These are phyloP conservation scores for Sapayoa aenigma DNA, from an alignment of 2,113 vertebrate species.

Conservation along the genomic window DNA sequence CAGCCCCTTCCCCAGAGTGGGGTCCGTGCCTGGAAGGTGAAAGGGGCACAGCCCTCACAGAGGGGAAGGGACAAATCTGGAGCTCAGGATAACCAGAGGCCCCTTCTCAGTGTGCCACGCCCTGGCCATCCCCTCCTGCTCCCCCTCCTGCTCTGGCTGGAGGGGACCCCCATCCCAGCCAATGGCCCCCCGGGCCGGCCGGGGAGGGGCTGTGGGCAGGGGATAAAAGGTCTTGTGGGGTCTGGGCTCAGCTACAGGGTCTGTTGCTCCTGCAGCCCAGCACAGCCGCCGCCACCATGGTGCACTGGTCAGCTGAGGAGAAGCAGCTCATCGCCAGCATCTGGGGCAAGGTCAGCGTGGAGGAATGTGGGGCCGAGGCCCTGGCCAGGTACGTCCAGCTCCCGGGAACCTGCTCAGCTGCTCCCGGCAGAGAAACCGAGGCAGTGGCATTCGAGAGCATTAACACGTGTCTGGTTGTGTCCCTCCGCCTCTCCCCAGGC, in stretches of 20 bases:
- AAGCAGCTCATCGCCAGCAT: not conserved
- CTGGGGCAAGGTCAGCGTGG: slow-evolving; percentile 28
- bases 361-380: slow-evolving; percentile 24
- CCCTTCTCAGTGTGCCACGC: not conserved
- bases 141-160: not conserved
- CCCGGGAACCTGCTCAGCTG: not conserved
- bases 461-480: not conserved
- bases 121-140: not conserved
- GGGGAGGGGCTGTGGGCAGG: not conserved
- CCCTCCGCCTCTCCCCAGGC: not conserved
- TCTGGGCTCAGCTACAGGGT: not conserved
- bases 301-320: slow-evolving; percentile 13
- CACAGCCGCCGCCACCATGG: not conserved
- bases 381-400: slow-evolving; percentile 53
- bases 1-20: not conserved
- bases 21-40: not conserved
- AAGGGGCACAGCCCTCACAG: not conserved
- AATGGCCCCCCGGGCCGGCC: not conserved
- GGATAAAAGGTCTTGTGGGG: not conserved
- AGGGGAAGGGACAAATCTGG: not conserved
- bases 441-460: not conserved
- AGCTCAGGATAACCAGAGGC: not conserved
- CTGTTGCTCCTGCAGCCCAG: not conserved
- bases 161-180: not conserved
- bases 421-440: not conserved